Evolutionary conservation across 2,113 vertebrate species (phyloP).

Genomic region (Gnathochromis pfefferi): DNA sequence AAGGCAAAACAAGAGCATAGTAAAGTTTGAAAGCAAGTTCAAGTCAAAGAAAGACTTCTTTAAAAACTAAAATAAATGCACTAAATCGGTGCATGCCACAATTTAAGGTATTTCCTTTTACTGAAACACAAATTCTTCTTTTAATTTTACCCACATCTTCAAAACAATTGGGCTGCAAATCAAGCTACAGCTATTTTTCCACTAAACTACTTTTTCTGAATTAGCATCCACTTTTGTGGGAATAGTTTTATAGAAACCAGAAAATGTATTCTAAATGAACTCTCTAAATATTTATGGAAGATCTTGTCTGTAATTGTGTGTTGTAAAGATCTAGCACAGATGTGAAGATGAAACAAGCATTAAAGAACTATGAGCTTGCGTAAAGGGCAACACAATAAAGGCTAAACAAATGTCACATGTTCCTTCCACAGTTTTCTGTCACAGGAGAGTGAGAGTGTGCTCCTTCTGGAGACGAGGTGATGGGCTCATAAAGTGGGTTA

Average conservation of each 20-base stretch:
- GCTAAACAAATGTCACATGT: slow-evolving; percentile 10
- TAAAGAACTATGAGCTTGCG: not conserved
- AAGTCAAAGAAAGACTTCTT: not conserved
- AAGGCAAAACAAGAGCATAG: not conserved
- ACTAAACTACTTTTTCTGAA: not conserved
- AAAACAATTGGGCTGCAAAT: not conserved
- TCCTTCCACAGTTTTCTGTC: not conserved
- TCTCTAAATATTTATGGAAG: not conserved
- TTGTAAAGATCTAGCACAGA: not conserved
- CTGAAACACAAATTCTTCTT: not conserved
- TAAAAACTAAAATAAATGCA: not conserved
- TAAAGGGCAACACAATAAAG: slow-evolving; percentile 28
- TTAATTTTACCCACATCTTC: not conserved
- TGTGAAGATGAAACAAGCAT: not conserved
- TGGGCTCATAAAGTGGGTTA: slow-evolving; percentile 50
- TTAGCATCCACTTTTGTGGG: not conserved
- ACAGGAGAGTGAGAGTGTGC: not conserved
- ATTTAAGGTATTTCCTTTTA: not conserved
- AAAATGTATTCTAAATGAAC: not conserved
- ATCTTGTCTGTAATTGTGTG: not conserved
- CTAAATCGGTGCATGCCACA: not conserved
- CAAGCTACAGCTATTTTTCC: not conserved
- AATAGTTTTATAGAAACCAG: not conserved
- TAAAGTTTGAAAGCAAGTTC: not conserved
- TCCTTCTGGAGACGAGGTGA: slow-evolving; percentile 14